These are phyloP conservation scores for Agrilus biguttatus DNA, from an alignment of 2,888 invertebrate genomes.

Conservation along the genomic window DNA sequence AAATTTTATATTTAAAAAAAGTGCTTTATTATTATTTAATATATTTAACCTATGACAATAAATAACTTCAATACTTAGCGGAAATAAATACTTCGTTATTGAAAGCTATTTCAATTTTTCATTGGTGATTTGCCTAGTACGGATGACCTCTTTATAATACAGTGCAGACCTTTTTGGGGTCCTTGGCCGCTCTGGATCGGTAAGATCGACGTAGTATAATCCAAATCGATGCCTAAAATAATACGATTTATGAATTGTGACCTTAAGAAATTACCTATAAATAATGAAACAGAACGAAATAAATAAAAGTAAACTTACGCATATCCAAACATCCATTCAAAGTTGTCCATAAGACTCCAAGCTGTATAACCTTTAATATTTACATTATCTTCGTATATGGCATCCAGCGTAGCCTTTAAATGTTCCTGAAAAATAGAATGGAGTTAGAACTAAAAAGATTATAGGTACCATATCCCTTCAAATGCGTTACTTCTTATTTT, in stretches of 20 bases:
- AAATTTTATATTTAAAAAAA: too few relatives aligned
- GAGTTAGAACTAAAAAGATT: too few relatives aligned
- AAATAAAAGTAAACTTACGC: constrained; percentile 34
- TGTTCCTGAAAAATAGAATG: constrained; percentile 1
- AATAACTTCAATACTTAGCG: neutral
- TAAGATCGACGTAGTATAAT: constrained; percentile 49
- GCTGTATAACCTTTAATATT: constrained; percentile 46
- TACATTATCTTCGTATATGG: constrained; percentile 3
- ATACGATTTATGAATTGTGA: neutral
- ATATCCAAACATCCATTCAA: constrained; percentile 60
- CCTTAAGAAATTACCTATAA: neutral
- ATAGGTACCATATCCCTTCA: too few relatives aligned
- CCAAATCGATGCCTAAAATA: constrained; percentile 50
- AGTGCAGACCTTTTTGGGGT: constrained; percentile 45
- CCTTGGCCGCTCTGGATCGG: constrained; percentile 39
- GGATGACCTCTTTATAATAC: constrained; percentile 30
- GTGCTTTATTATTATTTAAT: constrained; percentile 6
- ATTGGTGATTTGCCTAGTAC: neutral
- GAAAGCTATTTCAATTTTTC: neutral
- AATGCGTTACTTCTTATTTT: too few relatives aligned
- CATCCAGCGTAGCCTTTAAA: constrained; percentile 4
- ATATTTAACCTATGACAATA: neutral
- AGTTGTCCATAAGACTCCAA: constrained; percentile 64
- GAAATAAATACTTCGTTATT: neutral
- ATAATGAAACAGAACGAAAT: too few relatives aligned